These are phyloP conservation scores for Cheilosia scutellata DNA, from an alignment of 2,888 invertebrate species.

Conservation along the genomic window DNA sequence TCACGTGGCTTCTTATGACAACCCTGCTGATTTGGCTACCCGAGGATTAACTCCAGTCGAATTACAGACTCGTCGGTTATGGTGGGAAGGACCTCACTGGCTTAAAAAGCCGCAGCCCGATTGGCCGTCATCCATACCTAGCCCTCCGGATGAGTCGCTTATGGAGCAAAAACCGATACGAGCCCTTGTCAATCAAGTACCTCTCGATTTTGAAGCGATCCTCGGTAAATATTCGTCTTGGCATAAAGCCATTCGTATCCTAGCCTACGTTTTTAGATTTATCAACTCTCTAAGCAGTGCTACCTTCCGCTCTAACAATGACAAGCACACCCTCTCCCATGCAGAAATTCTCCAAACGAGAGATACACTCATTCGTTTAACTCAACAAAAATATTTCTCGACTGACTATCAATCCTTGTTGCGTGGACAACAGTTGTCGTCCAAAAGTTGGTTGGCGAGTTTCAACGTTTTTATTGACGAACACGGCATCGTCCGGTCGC, in stretches of 20 bases:
- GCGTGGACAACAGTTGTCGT: background rate
- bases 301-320: background rate
- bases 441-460: background rate
- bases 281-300: background rate
- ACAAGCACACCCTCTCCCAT: background rate
- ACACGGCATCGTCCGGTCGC: background rate
- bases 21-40: background rate
- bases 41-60: background rate
- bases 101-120: background rate
- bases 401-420: background rate
- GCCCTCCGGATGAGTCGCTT: background rate
- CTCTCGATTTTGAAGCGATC: background rate
- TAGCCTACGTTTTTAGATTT: background rate
- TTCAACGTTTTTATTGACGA: background rate
- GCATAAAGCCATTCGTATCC: background rate
- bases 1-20: background rate
- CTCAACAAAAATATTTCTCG: background rate
- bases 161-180: background rate
- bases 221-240: background rate
- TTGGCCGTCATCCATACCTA: background rate
- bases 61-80: background rate
- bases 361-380: background rate
- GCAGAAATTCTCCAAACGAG: background rate
- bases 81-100: background rate
- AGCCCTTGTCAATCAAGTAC: background rate